phyloP scores from a whole-genome alignment of 2,797 vertebrate species.

The Choloepus didactylus region DNA sequence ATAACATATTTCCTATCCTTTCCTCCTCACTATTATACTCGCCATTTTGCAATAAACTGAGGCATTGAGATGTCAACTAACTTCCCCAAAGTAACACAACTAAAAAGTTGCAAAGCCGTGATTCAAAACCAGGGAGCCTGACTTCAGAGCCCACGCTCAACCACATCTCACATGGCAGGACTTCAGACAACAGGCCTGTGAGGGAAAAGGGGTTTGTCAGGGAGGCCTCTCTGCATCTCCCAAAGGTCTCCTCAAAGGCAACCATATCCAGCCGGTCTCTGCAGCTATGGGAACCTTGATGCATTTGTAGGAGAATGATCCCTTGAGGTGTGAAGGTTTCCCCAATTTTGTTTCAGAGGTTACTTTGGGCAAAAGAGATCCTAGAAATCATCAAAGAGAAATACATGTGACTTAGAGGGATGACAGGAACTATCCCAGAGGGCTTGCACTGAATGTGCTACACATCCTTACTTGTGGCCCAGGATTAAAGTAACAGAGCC shows the following conservation, averaged over 20 bases:
- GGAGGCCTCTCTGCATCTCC: background rate
- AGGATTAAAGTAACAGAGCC: background rate
- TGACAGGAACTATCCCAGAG: background rate
- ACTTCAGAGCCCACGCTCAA: background rate
- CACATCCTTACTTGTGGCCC: background rate
- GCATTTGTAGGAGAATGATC: background rate
- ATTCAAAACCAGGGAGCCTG: background rate
- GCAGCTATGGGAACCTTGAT: background rate
- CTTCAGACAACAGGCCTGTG: background rate
- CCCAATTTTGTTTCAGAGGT: background rate
- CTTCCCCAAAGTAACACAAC: background rate
- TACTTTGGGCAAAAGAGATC: slow-evolving; percentile 27
- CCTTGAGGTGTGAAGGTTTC: background rate
- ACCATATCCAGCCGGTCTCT: background rate
- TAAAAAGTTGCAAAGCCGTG: background rate
- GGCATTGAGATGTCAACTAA: background rate
- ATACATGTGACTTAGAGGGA: background rate
- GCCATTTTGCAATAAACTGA: background rate
- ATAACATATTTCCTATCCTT: background rate
- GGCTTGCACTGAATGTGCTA: background rate
- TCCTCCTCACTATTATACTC: background rate
- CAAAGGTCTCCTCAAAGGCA: background rate
- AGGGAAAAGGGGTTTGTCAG: background rate
- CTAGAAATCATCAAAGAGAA: slow-evolving; percentile 63
- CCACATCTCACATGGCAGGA: fast-evolving